Base-by-base conservation (phyloP, 2,113 vertebrate genomes). In the Nothoprocta perdicaria region DNA sequence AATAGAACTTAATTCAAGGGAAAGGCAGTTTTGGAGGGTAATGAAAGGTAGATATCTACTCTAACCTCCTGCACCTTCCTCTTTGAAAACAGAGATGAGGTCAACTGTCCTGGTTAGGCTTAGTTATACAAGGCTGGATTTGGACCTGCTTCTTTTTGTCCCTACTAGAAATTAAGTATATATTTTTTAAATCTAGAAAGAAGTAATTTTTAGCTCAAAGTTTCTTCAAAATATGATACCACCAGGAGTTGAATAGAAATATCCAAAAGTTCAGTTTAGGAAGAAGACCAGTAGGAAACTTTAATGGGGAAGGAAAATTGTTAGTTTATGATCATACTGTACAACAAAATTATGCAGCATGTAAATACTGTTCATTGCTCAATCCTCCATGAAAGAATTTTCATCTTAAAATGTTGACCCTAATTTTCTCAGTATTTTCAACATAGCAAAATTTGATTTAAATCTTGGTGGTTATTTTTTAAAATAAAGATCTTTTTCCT, bases 391-490 rank as follows among this genome's bases (percentile, higher is more conserved):
- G 50, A 41, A 14, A 61, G 14, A 33, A 27, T 33, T 71, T 74
- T 45, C 31, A 27, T 17, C 33, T 67, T 35, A 63, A 88, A 76
- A 33, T 50, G 11, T 31, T 71, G 45, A 83, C 72, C 71, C 90
- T 71, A 58, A 27, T 71, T 85, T 89, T 77, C 53, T 76, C n/a
- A n/a, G 8, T 78, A 41, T 83, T 91, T 95, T 35, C 65, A 92
- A 48, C 4, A 45, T 7, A 48, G 3, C 17, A 71, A 86, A 52
- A 8, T 63, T 65, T 93, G 41, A 85, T 93, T 94, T 77, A 86
- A 92, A 88, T 52, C 16, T 48, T 66, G 31, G 45, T 35, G 76
- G 68, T 63, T 78, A 12, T 78, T 91, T 96, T 96, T 94, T 38
- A 92, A 85, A 81, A 76, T 92, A 86, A 74, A 21, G 43, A 5